Conservation (phyloP, 1,140 invertebrate species). For the Scaptodrosophila lebanonensis region DNA sequence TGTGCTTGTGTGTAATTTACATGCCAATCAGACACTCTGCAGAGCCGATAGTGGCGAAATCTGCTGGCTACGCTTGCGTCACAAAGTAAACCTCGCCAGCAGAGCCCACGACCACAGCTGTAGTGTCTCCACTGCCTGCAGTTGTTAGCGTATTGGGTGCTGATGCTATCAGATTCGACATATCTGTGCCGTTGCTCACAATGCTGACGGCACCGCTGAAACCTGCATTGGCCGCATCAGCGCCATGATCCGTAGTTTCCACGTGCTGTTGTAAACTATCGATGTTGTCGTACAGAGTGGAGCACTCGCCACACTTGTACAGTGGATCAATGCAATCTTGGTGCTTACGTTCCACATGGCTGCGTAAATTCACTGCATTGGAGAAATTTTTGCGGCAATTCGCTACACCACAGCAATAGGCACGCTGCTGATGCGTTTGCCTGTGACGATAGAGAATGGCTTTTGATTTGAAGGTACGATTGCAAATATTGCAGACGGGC, state of each 20-base stretch:
- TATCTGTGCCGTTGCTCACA: slow-evolving; percentile 58
- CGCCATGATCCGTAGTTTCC: slow-evolving; percentile 57
- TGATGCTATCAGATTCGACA: slow-evolving; percentile 46
- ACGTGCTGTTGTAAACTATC: slow-evolving; percentile 63
- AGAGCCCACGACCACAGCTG: slow-evolving; percentile 55
- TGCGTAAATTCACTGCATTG: slow-evolving; percentile 54
- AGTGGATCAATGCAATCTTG: slow-evolving; percentile 47
- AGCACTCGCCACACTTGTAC: slow-evolving; percentile 69
- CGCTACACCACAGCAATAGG: slow-evolving; percentile 66
- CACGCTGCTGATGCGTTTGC: slow-evolving; percentile 79
- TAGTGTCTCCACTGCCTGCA: slow-evolving; percentile 33
- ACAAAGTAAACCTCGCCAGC: slow-evolving; percentile 66
- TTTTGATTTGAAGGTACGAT: slow-evolving; percentile 79
- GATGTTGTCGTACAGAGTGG: slow-evolving; percentile 49
- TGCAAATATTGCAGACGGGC: slow-evolving; percentile 80
- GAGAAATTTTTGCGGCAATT: slow-evolving; percentile 73
- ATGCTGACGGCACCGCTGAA: slow-evolving; percentile 65
- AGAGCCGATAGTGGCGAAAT: slow-evolving; percentile 46
- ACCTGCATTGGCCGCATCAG: slow-evolving; percentile 19
- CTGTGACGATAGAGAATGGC: slow-evolving; percentile 80
- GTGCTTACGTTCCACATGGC: slow-evolving; percentile 70
- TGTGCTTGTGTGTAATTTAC: slow-evolving; percentile 35
- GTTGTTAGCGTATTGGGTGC: slow-evolving; percentile 10
- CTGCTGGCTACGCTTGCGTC: slow-evolving; percentile 70
- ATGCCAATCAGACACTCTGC: slow-evolving; percentile 60